Evolutionary conservation across 1,140 invertebrate species (phyloP), one percentile per base, ranked within the genome.

Genomic region (Palaemon carinicauda): DNA sequence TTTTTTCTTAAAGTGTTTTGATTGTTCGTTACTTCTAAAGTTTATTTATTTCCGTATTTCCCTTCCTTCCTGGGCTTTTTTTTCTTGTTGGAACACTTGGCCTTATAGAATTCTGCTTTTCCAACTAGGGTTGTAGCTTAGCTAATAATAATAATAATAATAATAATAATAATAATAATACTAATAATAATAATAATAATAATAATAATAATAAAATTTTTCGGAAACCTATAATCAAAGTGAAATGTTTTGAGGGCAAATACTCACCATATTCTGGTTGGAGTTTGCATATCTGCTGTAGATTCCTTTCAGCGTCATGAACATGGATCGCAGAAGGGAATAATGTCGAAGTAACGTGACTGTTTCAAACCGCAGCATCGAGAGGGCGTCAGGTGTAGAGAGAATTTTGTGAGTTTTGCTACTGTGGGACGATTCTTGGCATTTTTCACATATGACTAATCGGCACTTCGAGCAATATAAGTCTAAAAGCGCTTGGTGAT

Each of bases 401-500:
- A 86, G 83, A 60, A 86, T 65, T 27, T 50, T 50, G 83, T 86
- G 83, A 24, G 50, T n/a, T 17, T 86, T 41, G 19, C n/a, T 27
- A 1, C 73, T 60, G 7, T 27, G 31, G 56, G 78, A 75, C 14
- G 82, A 50, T 50, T 79, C 75, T 51, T 53, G 75, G 50, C 83
- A 86, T 24, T 86, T 77, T 19, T 29, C 75, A 51, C 83, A 86
- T 31, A 86, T 73, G 31, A 86, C 83, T 56, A 54, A 27, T 3
- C 75, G 75, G 75, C 83, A 86, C 75, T 71, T 79, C 75, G 27
- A 17, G 60, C 83, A 86, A 60, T 86, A 86, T 21, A 86, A 71
- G 56, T 86, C 73, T 3, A 86, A 56, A 3, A 41, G 19, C 2
- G 65, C 60, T 3, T 41, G 19, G 77, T 86, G 83, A 1, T 69